Percentiles rank a stretch among this genome's conserved stretches.
Conservation (phyloP, 2,888 invertebrate genomes). For the Octonoba sinensis region DNA sequence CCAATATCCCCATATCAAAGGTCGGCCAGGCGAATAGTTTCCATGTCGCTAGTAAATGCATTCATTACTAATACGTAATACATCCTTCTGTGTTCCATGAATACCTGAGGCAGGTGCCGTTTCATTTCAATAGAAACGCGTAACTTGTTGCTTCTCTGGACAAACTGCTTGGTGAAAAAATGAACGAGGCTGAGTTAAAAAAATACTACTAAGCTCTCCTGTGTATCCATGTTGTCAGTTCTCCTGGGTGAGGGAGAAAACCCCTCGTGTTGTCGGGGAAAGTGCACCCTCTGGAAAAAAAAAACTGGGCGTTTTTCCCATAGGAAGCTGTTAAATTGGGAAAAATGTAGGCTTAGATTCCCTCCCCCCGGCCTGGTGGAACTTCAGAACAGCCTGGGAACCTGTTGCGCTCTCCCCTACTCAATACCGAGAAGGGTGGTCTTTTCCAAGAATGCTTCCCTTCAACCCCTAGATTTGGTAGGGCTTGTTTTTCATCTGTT, state of each 20-base stretch:
- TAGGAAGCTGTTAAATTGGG: slow-evolving; percentile 55
- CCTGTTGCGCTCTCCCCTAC: slow-evolving; percentile 50
- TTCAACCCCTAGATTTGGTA: slow-evolving; percentile 10
- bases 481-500: no score
- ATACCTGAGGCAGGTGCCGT: no score
- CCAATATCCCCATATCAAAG: no score
- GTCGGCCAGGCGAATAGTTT: no score
- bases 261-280: slow-evolving; percentile 4
- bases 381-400: slow-evolving; percentile 36
- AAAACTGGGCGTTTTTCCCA: slow-evolving; percentile 53
- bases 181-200: background rate
- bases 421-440: slow-evolving; percentile 53
- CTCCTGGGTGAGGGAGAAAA: background rate
- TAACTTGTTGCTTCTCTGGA: no score
- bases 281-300: slow-evolving; percentile 5
- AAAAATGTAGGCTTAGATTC: slow-evolving; percentile 33
- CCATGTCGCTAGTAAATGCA: no score
- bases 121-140: no score
- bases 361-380: background rate
- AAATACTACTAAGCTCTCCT: slow-evolving; percentile 2
- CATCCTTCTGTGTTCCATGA: no score
- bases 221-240: background rate
- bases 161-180: no score
- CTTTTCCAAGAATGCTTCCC: slow-evolving; percentile 8
- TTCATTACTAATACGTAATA: no score